Base-by-base conservation (phyloP, 1,140 invertebrate species). In the Trinorchestia longiramus region DNA sequence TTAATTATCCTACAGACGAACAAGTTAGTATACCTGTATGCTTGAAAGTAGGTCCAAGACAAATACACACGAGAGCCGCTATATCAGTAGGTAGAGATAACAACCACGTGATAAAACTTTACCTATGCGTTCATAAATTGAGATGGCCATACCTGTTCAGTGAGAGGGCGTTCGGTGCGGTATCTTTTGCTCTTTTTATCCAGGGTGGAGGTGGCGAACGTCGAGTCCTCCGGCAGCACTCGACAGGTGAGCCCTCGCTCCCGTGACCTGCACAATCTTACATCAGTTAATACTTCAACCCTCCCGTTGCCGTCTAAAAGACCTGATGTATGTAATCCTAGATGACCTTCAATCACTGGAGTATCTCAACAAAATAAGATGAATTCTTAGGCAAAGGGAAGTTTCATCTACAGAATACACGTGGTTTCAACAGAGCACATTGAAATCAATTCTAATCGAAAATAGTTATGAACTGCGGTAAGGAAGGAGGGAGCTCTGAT, bases 121-220 rank as follows among this genome's bases (percentile, higher is more conserved):
- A 28, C 91, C 95, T 92, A 95, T n/a, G n/a, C n/a, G n/a, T n/a
- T n/a, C n/a, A n/a, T n/a, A n/a, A n/a, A n/a, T n/a, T n/a, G n/a
- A n/a, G n/a, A 77, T 11, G 62, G 28, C 28, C 62, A 19, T 36
- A 96, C 96, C 95, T 95, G 47, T 53, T 95, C 95, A 53, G 95
- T 96, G 41, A 95, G 45, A 42, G 96, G 95, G n/a, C 95, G 95
- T 11, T 96, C 95, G 77, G 95, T 96, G 41, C 92, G 95, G 43
- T 96, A 96, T 88, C 96, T 96, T 90, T 97, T 95, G 87, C 45
- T 96, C 94, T 95, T 96, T 95, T 96, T 96, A 43, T 96, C 95
- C 91, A 62, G 95, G 95, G 36, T 91, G 36, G 94, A 95, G 62
- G 91, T 88, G 43, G 62, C 47, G 36, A 91, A 43, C 19, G 62